Evolutionary conservation across 2,113 vertebrate genomes (phyloP).

Genomic region (Jacana jacana): DNA sequence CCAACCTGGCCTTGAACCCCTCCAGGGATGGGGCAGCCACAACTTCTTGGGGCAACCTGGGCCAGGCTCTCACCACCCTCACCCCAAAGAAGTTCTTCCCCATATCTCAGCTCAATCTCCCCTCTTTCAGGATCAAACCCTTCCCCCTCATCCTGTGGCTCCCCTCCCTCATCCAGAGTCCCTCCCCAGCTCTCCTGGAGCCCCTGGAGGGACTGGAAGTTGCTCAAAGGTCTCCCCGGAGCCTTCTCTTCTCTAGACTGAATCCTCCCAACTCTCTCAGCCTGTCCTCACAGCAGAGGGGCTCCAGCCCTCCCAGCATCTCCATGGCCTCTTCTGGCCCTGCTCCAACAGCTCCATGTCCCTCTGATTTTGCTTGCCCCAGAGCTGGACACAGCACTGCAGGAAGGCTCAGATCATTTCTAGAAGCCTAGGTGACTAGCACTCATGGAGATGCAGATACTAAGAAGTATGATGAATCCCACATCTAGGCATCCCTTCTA

Average conservation of each 20-base stretch:
- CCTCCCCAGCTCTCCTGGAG: neutral
- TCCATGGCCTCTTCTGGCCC: neutral
- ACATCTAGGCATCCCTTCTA: neutral
- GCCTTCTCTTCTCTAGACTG: neutral
- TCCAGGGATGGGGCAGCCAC: neutral
- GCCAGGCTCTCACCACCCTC: too few relatives aligned
- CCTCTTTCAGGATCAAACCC: neutral
- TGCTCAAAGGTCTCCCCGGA: neutral
- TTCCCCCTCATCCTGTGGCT: neutral
- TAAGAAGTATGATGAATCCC: neutral
- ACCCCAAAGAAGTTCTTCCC: too few relatives aligned
- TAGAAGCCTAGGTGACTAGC: neutral
- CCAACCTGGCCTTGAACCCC: neutral
- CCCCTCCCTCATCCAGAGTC: neutral
- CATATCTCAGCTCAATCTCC: too few relatives aligned
- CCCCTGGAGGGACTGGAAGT: neutral
- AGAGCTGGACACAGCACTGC: neutral
- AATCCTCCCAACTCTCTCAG: neutral
- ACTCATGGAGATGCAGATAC: neutral
- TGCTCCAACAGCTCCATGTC: rapidly evolving
- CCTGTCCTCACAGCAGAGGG: neutral
- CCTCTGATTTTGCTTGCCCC: too few relatives aligned
- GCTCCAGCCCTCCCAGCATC: neutral
- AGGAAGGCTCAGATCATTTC: neutral
- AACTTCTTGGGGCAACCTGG: too few relatives aligned